These are phyloP conservation scores for Melinaea menophilus DNA, from an alignment of 2,888 invertebrate species.

Conservation along the genomic window DNA sequence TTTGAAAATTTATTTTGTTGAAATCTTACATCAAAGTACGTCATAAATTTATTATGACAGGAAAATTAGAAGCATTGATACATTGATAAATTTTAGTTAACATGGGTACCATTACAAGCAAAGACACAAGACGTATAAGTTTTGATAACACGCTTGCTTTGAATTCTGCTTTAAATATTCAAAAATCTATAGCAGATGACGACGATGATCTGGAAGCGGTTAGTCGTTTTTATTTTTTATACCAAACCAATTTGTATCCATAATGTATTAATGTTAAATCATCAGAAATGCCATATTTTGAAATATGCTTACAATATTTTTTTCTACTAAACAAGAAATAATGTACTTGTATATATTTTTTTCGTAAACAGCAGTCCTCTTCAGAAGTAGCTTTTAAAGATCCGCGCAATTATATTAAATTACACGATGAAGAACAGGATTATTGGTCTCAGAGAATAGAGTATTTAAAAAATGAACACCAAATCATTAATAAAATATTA, in stretches of 20 bases:
- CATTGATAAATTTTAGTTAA: constrained; percentile 3
- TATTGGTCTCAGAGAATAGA: constrained; percentile 66
- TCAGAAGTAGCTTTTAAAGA: constrained; percentile 40
- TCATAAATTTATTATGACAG: neutral
- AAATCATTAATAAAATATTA: constrained; percentile 62
- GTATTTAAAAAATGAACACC: constrained; percentile 62
- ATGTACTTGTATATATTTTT: neutral
- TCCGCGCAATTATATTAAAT: constrained; percentile 37
- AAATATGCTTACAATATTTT: too few species aligned
- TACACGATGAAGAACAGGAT: constrained; percentile 47
- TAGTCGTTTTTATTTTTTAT: neutral
- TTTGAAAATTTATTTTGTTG: neutral
- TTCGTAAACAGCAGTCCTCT: constrained; percentile 9
- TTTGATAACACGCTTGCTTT: constrained; percentile 62
- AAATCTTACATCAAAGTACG: neutral
- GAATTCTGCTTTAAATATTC: constrained; percentile 48
- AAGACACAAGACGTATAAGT: constrained; percentile 63
- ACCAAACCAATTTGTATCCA: too few species aligned
- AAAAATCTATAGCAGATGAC: constrained; percentile 49
- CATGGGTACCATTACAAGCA: constrained; percentile 59
- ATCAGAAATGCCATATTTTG: too few species aligned
- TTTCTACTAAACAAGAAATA: neutral
- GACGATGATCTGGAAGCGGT: constrained; percentile 44
- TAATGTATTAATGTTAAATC: too few species aligned
- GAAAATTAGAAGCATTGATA: neutral